Evolutionary conservation across 2,888 invertebrate species (phyloP).

Genomic region (Dynastes grantii): DNA sequence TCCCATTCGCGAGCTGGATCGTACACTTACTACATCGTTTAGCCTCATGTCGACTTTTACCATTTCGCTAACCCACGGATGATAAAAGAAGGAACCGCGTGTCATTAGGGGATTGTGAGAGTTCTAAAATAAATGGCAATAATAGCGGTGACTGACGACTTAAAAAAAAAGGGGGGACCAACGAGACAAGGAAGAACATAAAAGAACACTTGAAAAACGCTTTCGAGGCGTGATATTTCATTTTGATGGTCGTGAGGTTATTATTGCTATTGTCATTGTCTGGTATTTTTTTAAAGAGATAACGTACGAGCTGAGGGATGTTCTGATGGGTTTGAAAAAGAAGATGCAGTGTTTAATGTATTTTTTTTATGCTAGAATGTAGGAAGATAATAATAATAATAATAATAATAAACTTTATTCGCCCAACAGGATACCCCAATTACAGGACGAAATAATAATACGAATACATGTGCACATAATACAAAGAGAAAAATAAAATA

Average conservation of each 20-base stretch:
- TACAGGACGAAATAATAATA: too few relatives aligned
- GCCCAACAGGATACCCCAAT: too few relatives aligned
- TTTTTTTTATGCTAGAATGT: too few relatives aligned
- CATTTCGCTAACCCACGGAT: not conserved
- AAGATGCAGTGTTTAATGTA: too few relatives aligned
- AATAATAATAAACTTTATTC: too few relatives aligned
- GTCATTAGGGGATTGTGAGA: slow-evolving; percentile 19
- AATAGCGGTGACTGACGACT: not conserved
- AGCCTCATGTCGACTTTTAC: not conserved
- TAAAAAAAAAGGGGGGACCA: not conserved
- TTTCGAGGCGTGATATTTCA: slow-evolving; percentile 34
- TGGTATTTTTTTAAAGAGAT: not conserved
- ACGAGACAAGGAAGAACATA: not conserved
- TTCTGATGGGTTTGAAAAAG: not conserved
- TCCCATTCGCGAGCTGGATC: not conserved
- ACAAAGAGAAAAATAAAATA: too few relatives aligned
- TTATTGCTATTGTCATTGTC: slow-evolving; percentile 20
- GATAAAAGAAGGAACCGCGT: slow-evolving; percentile 18
- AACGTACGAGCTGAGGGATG: not conserved
- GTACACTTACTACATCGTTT: slow-evolving; percentile 28
- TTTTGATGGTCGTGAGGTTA: slow-evolving; percentile 19
- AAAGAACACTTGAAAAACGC: slow-evolving; percentile 25
- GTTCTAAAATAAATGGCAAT: not conserved
- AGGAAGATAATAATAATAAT: too few relatives aligned
- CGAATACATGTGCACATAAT: too few relatives aligned